phyloP scores from a whole-genome alignment of 2,797 vertebrate genomes.

The Ictinia mississippiensis region DNA sequence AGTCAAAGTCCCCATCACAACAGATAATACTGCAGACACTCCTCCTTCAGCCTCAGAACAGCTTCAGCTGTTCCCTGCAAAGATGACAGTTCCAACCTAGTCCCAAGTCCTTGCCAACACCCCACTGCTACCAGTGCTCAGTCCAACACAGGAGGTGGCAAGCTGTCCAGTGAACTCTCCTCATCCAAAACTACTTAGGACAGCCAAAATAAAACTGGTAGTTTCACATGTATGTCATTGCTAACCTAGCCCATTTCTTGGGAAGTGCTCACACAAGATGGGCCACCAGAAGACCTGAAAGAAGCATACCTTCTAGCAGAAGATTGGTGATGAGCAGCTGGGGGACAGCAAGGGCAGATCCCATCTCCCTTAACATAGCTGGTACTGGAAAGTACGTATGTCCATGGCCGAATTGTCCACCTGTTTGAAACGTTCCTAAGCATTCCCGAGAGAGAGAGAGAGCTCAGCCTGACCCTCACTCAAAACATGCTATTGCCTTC shows the following conservation, averaged over 20 bases:
- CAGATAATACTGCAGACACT: background rate
- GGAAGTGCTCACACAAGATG: background rate
- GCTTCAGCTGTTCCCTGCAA: background rate
- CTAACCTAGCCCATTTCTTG: background rate
- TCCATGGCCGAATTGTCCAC: background rate
- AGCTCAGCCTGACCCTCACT: background rate
- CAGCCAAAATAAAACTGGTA: background rate
- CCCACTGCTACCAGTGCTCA: background rate
- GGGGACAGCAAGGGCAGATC: background rate
- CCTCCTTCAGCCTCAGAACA: background rate
- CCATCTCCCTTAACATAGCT: background rate
- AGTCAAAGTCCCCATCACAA: background rate
- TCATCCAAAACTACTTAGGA: background rate
- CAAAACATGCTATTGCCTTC: background rate
- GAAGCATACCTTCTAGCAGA: background rate
- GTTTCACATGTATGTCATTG: background rate
- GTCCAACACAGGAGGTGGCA: background rate
- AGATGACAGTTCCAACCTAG: background rate
- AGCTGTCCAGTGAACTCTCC: background rate
- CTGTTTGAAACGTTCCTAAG: background rate
- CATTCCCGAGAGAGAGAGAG: background rate
- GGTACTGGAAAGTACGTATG: background rate
- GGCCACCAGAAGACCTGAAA: background rate
- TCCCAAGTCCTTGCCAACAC: background rate
- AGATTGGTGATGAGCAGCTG: background rate